These are phyloP conservation scores for Drosophila saltans DNA, from an alignment of 1,140 invertebrate genomes.

Conservation along the genomic window DNA sequence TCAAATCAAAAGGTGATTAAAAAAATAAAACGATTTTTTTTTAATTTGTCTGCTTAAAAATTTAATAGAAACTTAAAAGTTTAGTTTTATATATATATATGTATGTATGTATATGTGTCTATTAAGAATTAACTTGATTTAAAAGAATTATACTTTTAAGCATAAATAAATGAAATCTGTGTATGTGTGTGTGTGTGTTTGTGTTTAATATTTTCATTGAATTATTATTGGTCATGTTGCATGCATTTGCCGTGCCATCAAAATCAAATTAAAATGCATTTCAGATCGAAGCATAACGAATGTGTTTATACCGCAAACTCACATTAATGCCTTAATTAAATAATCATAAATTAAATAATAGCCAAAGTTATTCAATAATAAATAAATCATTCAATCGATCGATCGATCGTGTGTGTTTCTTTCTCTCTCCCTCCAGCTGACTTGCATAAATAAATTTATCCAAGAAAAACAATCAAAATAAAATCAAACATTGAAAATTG, in stretches of 20 bases:
- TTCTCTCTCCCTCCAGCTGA: constrained; percentile 30
- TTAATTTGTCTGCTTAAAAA: no score
- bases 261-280: constrained; percentile 44
- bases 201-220: neutral
- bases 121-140: no score
- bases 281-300: constrained; percentile 26
- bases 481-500: constrained; percentile 23
- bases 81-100: no score
- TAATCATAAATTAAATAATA: constrained; percentile 57
- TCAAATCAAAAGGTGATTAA: no score
- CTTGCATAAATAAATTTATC: constrained; percentile 43
- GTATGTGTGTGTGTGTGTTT: neutral
- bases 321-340: constrained; percentile 62
- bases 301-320: constrained; percentile 36
- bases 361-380: constrained; percentile 33
- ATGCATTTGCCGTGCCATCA: neutral
- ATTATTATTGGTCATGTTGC: neutral
- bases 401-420: neutral
- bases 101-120: no score
- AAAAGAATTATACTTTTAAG: no score
- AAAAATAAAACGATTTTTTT: no score
- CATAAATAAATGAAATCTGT: no score
- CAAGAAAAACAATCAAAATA: constrained; percentile 44
- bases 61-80: no score
- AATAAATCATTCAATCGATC: constrained; percentile 54